A percentile compares a stretch with the other conserved stretches of the same genome.
Evolutionary conservation across 2,113 vertebrate species (phyloP).

Genomic region (Tyrannus savana): DNA sequence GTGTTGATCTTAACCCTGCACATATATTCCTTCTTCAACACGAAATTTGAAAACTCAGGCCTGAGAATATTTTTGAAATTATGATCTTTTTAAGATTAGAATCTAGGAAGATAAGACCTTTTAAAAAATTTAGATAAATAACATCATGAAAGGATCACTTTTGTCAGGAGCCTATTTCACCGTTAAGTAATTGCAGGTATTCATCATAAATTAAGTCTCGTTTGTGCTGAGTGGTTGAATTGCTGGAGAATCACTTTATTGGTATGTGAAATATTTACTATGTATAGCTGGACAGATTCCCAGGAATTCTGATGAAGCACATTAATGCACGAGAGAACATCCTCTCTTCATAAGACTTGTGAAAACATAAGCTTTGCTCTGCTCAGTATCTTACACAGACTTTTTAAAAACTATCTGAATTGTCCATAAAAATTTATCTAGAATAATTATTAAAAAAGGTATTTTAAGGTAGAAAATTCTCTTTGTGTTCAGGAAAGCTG

Average conservation of each 20-base stretch:
- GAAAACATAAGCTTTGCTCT: not conserved
- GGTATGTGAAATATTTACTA: slow-evolving; percentile 43
- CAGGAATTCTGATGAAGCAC: slow-evolving; percentile 22
- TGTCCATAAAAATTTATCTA: not conserved
- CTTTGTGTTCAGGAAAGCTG: not conserved
- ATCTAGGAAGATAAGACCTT: not conserved
- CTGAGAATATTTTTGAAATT: not conserved
- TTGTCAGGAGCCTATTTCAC: not conserved
- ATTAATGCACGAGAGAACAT: not conserved
- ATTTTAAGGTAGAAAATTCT: not conserved
- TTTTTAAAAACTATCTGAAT: not conserved
- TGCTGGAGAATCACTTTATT: slow-evolving; percentile 26
- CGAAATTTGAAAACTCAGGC: not conserved
- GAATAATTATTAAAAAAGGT: not conserved
- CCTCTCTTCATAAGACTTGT: not conserved
- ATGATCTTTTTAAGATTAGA: not conserved
- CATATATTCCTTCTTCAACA: not conserved
- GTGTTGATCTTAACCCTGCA: not conserved
- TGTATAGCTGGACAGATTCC: not conserved
- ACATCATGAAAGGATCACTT: not conserved
- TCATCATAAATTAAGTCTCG: slow-evolving; percentile 3
- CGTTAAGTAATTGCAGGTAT: slow-evolving; percentile 46
- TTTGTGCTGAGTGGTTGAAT: slow-evolving; percentile 29
- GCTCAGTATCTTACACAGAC: not conserved
- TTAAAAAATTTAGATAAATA: not conserved